Percentiles rank a stretch among this genome's conserved stretches.
Conservation (phyloP, 2,797 vertebrate genomes). For the Halcyon badia region DNA sequence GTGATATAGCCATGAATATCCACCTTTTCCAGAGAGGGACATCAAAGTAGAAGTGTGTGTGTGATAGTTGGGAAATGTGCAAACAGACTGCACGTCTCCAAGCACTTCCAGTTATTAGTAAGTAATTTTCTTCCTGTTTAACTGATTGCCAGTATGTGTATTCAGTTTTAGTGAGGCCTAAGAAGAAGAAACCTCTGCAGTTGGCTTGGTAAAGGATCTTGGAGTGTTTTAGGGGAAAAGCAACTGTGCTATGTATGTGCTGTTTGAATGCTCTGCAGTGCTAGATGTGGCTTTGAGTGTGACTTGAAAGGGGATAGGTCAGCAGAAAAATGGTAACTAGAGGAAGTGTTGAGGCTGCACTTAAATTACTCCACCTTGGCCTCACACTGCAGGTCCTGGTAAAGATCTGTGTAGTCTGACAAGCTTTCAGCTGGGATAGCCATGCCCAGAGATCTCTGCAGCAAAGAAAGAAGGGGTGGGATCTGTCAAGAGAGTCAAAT, state of each 20-base stretch:
- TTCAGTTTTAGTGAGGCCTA: background rate
- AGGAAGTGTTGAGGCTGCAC: background rate
- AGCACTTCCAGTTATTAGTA: background rate
- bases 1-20: background rate
- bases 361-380: background rate
- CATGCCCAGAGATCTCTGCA: background rate
- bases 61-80: background rate
- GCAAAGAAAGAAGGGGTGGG: background rate
- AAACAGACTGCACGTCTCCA: background rate
- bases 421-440: background rate
- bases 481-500: background rate
- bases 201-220: background rate
- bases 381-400: background rate
- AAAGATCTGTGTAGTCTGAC: background rate
- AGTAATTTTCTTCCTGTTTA: background rate
- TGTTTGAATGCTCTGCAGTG: background rate
- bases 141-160: background rate
- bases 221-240: background rate
- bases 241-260: background rate
- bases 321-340: background rate
- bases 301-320: background rate
- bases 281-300: background rate
- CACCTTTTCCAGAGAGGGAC: background rate
- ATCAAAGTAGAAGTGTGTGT: background rate
- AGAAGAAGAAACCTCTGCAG: background rate